A percentile compares a stretch with the other conserved stretches of the same genome.
These are phyloP conservation scores for Ailuropoda melanoleuca DNA, from an alignment of 2,113 vertebrate genomes.

Conservation along the genomic window DNA sequence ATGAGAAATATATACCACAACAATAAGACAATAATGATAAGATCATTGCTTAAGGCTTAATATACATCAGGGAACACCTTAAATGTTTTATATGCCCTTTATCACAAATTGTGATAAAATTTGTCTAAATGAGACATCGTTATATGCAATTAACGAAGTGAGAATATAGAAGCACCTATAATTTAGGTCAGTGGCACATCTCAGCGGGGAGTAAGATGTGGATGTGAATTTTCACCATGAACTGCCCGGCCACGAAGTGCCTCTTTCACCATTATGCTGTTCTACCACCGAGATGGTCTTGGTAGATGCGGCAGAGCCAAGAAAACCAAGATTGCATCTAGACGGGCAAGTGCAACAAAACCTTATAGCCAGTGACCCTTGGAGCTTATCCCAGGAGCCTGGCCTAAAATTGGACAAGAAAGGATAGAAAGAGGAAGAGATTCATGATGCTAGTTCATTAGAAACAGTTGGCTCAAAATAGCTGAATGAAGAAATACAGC, in stretches of 20 bases:
- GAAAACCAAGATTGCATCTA: no score
- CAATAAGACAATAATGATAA: neutral
- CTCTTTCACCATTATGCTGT: rapidly evolving
- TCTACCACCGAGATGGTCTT: neutral
- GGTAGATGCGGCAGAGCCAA: neutral
- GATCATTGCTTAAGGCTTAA: rapidly evolving
- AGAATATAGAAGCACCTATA: rapidly evolving
- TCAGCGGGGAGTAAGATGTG: neutral
- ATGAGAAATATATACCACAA: neutral
- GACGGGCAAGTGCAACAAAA: neutral
- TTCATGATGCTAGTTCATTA: neutral
- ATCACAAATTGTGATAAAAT: neutral
- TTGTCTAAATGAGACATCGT: no score
- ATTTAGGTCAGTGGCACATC: rapidly evolving
- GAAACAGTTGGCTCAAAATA: neutral
- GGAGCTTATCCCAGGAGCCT: no score
- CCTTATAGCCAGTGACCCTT: rapidly evolving
- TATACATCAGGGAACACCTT: rapidly evolving
- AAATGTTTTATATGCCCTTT: neutral
- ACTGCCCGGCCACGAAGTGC: neutral
- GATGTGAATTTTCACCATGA: neutral
- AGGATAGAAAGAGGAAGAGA: neutral
- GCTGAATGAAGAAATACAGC: neutral
- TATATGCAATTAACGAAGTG: neutral
- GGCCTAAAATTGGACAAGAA: neutral